A percentile compares a stretch with the other conserved stretches of the same genome.
phyloP scores from a whole-genome alignment of 2,888 invertebrate species.

The Trilocha varians region DNA sequence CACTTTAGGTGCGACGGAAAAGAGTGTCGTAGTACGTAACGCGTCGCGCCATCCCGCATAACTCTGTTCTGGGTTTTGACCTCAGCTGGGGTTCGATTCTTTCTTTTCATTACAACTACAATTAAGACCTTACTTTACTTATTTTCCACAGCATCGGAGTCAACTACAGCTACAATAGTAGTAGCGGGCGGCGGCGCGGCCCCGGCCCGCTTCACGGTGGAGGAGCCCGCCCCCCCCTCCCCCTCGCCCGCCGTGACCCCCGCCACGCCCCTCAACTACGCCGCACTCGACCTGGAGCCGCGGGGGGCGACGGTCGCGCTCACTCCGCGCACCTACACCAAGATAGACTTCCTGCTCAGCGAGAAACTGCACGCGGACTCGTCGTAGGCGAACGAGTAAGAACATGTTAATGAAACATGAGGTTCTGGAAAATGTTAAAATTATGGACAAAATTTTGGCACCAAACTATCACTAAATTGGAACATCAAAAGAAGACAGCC shows the following conservation, averaged over 20 bases:
- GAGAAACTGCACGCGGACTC: slow-evolving; percentile 48
- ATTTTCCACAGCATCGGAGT: background rate
- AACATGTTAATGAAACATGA: too few species aligned
- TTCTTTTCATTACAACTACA: too few species aligned
- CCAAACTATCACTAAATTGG: too few species aligned
- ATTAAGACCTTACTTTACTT: background rate
- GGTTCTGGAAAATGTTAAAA: too few species aligned
- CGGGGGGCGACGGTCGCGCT: slow-evolving; percentile 42
- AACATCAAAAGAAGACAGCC: too few species aligned
- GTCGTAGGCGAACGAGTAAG: too few species aligned
- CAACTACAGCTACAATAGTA: slow-evolving; percentile 18
- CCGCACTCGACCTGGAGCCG: slow-evolving; percentile 59
- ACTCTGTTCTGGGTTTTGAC: too few species aligned
- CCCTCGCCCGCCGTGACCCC: slow-evolving; percentile 5
- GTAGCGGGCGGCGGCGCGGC: slow-evolving; percentile 18
- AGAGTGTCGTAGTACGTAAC: too few species aligned
- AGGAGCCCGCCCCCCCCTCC: slow-evolving; percentile 4
- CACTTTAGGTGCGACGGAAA: too few species aligned
- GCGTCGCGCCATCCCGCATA: too few species aligned
- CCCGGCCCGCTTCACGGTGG: slow-evolving; percentile 27
- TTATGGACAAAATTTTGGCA: too few species aligned
- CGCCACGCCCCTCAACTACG: slow-evolving; percentile 46
- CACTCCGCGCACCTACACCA: slow-evolving; percentile 78
- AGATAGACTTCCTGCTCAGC: slow-evolving; percentile 84
- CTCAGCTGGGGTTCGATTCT: too few species aligned